Evolutionary conservation across 2,888 invertebrate species (phyloP).

Genomic region (Troides helena): DNA sequence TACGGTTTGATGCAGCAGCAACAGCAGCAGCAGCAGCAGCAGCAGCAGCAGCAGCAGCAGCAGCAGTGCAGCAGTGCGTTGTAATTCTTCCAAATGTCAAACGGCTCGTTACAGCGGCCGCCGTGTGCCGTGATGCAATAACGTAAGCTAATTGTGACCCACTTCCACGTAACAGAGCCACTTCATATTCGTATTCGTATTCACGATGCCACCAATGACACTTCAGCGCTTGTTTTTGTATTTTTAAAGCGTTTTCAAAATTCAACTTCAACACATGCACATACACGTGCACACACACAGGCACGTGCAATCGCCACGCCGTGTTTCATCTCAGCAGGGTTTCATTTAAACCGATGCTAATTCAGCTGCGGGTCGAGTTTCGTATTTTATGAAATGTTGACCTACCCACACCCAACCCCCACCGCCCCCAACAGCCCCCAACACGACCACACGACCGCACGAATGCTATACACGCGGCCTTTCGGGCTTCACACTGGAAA

Average conservation of each 20-base stretch:
- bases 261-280: background rate
- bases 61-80: background rate
- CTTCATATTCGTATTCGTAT: slow-evolving; percentile 28
- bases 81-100: slow-evolving; percentile 23
- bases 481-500: too few relatives aligned
- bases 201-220: slow-evolving; percentile 28
- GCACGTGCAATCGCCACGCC: background rate
- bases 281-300: too few relatives aligned
- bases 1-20: too few relatives aligned
- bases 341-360: slow-evolving; percentile 14
- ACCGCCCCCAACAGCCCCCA: too few relatives aligned
- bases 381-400: slow-evolving; percentile 12
- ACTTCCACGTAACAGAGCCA: slow-evolving; percentile 18
- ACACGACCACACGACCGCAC: too few relatives aligned
- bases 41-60: too few relatives aligned
- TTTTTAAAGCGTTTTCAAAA: slow-evolving; percentile 21
- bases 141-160: slow-evolving; percentile 26
- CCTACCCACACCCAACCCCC: background rate
- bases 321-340: slow-evolving; percentile 3
- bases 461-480: too few relatives aligned
- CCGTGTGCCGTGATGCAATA: slow-evolving; percentile 22
- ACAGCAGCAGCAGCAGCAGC: too few relatives aligned
- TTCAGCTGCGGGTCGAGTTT: slow-evolving; percentile 6
- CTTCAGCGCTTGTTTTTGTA: slow-evolving; percentile 23
- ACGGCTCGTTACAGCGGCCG: background rate